Evolutionary conservation across 2,113 vertebrate genomes (phyloP), one percentile per base, ranked within the genome.

Genomic region (Jaculus jaculus): DNA sequence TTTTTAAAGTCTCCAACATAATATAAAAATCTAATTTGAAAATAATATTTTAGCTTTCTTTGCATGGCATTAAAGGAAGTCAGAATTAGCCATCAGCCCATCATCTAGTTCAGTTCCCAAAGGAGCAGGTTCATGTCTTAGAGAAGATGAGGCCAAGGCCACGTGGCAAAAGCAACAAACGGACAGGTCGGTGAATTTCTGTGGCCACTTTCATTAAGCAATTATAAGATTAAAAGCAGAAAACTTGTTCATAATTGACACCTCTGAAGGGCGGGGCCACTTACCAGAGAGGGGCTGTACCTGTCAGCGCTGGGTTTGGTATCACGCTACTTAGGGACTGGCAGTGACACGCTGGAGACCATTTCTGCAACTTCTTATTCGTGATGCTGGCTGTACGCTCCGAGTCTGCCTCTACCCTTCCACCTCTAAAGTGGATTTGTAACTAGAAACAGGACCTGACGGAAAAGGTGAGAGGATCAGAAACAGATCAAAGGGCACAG

Each of bases 1-100:
- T 85, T 66, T 85, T 63, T n/a, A 79, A 91, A 85, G 92, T 54
- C n/a, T 71, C 16, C 28, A 93, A 28, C 37, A 47, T 47, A 51
- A 81, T 39, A 54, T 32, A 75, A 86, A 89, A 78, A 60, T 34
- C 39, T 47, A 7, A 61, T 24, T 83, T 84, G 66, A 7, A 73
- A 77, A 3, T 42, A 74, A 39, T 7, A 69, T 21, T 78, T 58
- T 60, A 15, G 47, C 30, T 68, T 72, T 32, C 18, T 42, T 84
- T 51, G 15, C 51, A 30, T 26, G 16, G 32, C 58, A 7, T 3
- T 12, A 20, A 30, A 71, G 24, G 24, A n/a, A 37, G 10, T 42
- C 34, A 81, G 71, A 34, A 84, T 7, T 37, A 5, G 3, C 20
- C 15, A 3, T 15, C 71, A 84, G 51, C 73, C 84, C 13, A 9